Base-by-base conservation (phyloP, 2,113 vertebrate species). In the Poecile atricapillus region DNA sequence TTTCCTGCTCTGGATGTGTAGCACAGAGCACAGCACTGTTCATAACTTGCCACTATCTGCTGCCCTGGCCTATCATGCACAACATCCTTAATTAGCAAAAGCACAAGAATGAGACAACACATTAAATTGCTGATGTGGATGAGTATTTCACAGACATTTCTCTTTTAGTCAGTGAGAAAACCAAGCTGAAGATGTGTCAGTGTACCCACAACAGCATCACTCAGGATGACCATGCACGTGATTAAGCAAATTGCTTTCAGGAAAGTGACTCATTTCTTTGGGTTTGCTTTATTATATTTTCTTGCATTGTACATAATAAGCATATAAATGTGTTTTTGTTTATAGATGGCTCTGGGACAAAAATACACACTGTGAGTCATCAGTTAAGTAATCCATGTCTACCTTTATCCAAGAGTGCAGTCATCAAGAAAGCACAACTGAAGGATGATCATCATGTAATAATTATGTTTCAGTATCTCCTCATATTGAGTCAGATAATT, bases 231-330 rank as follows among this genome's bases (percentile, higher is more conserved):
- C 31, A 5, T 20, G 41, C 78, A 88, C 4, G 11, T 93, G 80
- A 94, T 83, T 44, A 63, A 68, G 35, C 44, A 92, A 81, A 89
- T 37, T 46, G 41, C 52, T 80, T 71, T 74, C 76, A 85, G 81
- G 55, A 55, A 88, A 82, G 50, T 93, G 89, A 96, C 68, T 96
- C 62, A 80, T 50, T 81, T 52, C 9, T 89, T 87, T 78, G 46
- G 19, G 47, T 82, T 94, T 87, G 52, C 7, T 69, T 79, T 94
- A 83, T 86, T 94, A 12, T 37, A 86, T 95, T 90, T 78, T 78
- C 77, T 63, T 78, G 25, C 46, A 37, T 88, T 88, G 70, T 69
- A 73, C 10, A 47, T 83, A 88, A 90, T 47, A 79, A 94, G 39
- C 83, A 89, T 33, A 77, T 67, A 81, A 82, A 77, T 69, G 23